Evolutionary conservation across 2,888 invertebrate species (phyloP).

Genomic region (Coelinius sp.): DNA sequence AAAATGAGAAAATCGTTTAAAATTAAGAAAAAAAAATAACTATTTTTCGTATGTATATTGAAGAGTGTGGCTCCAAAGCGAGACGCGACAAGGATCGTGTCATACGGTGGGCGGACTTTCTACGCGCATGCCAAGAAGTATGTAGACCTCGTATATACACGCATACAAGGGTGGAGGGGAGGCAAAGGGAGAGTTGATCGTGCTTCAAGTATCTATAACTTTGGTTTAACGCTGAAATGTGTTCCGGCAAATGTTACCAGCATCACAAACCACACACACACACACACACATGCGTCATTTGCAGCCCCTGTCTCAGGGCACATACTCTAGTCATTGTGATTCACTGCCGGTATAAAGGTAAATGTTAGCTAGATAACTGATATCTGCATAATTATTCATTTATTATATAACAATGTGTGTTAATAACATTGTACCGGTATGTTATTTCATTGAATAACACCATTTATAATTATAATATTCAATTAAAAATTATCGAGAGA

Average conservation of each 20-base stretch:
- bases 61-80: too few species aligned
- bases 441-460: neutral
- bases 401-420: constrained; percentile 55
- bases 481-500: too few species aligned
- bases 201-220: constrained; percentile 53
- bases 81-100: constrained; percentile 46
- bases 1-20: too few species aligned
- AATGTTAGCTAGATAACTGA: constrained; percentile 55
- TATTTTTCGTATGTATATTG: neutral
- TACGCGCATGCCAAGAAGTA: constrained; percentile 37
- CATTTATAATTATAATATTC: neutral
- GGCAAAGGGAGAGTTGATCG: constrained; percentile 56
- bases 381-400: constrained; percentile 61
- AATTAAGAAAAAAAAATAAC: neutral
- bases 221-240: constrained; percentile 32
- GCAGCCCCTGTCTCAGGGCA: constrained; percentile 35
- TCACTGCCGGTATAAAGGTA: constrained; percentile 57
- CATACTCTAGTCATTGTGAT: constrained; percentile 43
- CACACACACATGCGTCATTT: constrained; percentile 52
- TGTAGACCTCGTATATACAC: constrained; percentile 22
- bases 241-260: constrained; percentile 30
- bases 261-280: constrained; percentile 33
- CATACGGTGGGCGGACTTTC: constrained; percentile 64
- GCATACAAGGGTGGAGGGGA: constrained; percentile 33
- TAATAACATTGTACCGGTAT: neutral